Percentiles rank a stretch among this genome's conserved stretches.
These are phyloP conservation scores for Sesamia inferens DNA, from an alignment of 2,888 invertebrate species.

Conservation along the genomic window DNA sequence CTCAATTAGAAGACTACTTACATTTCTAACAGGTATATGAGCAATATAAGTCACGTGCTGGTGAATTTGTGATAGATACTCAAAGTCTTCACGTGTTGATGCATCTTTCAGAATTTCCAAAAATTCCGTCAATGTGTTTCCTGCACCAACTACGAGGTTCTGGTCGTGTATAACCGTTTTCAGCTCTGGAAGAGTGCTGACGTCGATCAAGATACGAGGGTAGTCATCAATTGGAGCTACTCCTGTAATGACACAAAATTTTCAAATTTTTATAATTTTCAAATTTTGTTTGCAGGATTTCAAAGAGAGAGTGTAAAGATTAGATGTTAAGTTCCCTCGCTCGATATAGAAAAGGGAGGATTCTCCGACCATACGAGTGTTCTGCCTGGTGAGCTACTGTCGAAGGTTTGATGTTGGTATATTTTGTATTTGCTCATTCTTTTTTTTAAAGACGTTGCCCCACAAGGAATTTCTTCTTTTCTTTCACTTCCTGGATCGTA, in stretches of 20 bases:
- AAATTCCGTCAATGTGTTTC: constrained; percentile 87
- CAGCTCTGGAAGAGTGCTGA: constrained; percentile 90
- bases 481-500: too few species aligned
- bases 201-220: constrained; percentile 89
- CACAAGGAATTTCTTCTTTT: too few species aligned
- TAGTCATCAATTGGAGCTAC: constrained; percentile 78
- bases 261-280: not conserved
- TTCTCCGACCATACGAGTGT: too few species aligned
- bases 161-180: constrained; percentile 77
- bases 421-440: not conserved
- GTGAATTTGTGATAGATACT: constrained; percentile 89
- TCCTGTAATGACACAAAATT: constrained; percentile 67
- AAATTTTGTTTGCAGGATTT: not conserved
- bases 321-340: not conserved
- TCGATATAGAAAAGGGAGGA: not conserved
- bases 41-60: constrained; percentile 92
- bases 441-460: too few species aligned
- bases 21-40: constrained; percentile 92
- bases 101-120: constrained; percentile 83
- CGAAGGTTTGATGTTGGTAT: not conserved
- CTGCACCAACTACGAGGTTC: constrained; percentile 89
- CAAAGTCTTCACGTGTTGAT: constrained; percentile 81
- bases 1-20: constrained; percentile 74
- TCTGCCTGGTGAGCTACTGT: not conserved
- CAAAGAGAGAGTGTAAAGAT: not conserved